Percentiles rank a stretch among this genome's conserved stretches.
Conservation (phyloP, 2,888 invertebrate genomes). For the Selenia dentaria region DNA sequence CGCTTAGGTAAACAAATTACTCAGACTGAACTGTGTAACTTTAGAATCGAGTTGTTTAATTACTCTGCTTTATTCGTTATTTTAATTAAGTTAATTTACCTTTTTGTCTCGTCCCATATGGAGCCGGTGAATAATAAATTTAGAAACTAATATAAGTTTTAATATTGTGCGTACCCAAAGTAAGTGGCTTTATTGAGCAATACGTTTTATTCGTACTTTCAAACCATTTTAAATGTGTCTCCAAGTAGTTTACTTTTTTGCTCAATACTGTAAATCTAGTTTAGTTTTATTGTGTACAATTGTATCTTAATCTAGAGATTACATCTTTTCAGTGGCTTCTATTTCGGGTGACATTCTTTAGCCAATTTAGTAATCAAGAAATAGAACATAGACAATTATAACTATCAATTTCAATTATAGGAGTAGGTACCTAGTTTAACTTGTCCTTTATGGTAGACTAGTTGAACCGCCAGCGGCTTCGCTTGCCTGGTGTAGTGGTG, state of each 20-base stretch:
- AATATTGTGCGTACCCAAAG: constrained; percentile 7
- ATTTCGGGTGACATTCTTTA: constrained; percentile 7
- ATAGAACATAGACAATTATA: constrained; percentile 12
- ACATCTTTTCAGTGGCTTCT: too few relatives aligned
- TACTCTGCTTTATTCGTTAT: constrained; percentile 19
- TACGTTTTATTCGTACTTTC: too few relatives aligned
- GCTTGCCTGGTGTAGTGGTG: too few relatives aligned
- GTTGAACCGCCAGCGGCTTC: too few relatives aligned
- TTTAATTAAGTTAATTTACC: constrained; percentile 16
- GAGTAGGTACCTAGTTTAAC: too few relatives aligned
- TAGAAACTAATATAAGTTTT: constrained; percentile 6
- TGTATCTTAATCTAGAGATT: too few relatives aligned
- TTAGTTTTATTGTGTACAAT: too few relatives aligned
- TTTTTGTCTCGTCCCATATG: constrained; percentile 15
- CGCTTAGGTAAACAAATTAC: too few relatives aligned
- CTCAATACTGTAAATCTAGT: too few relatives aligned
- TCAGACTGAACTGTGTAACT: constrained; percentile 11
- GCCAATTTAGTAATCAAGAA: constrained; percentile 6
- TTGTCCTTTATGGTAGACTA: too few relatives aligned
- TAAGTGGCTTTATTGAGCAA: constrained; percentile 7
- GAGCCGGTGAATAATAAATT: constrained; percentile 13
- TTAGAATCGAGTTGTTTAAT: constrained; percentile 26
- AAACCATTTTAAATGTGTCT: too few relatives aligned
- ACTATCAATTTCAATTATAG: constrained; percentile 10
- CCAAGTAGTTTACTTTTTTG: too few relatives aligned